phyloP scores from a whole-genome alignment of 1,140 invertebrate species.

The Achatina immaculata region DNA sequence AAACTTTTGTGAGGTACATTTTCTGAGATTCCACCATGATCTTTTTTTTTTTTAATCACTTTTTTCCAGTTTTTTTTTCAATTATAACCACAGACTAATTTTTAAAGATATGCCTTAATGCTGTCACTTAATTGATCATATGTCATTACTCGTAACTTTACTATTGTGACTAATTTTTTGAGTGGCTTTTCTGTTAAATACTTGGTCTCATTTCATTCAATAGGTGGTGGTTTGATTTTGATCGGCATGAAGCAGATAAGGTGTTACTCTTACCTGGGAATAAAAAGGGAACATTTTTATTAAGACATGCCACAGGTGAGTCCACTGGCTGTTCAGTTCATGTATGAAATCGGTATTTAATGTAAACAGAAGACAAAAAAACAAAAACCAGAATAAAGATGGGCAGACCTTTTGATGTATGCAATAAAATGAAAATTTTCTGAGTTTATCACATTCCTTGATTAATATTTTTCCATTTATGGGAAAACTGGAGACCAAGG shows the following conservation, averaged over 20 bases:
- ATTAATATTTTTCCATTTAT: no score
- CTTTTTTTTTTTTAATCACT: neutral
- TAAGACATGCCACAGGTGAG: slow-evolving; percentile 78
- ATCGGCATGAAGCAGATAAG: slow-evolving; percentile 97
- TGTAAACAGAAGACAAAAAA: no score
- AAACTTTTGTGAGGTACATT: neutral
- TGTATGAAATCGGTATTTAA: no score
- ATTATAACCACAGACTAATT: neutral
- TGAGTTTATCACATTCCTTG: no score
- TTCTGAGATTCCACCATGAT: neutral
- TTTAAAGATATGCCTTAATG: neutral
- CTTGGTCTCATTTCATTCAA: slow-evolving; percentile 72
- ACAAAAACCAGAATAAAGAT: no score
- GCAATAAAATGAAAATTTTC: no score
- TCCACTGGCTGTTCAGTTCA: no score
- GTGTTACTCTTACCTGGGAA: slow-evolving; percentile 91
- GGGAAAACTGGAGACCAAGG: no score
- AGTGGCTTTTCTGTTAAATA: no score
- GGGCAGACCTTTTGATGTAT: no score
- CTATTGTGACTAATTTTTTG: neutral
- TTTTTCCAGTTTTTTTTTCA: neutral
- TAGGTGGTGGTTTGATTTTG: slow-evolving; percentile 98
- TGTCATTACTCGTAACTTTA: neutral
- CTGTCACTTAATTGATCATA: neutral
- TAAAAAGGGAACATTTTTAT: slow-evolving; percentile 94